Base-by-base conservation (phyloP, 2,113 vertebrate genomes). In the Xenus cinereus region DNA sequence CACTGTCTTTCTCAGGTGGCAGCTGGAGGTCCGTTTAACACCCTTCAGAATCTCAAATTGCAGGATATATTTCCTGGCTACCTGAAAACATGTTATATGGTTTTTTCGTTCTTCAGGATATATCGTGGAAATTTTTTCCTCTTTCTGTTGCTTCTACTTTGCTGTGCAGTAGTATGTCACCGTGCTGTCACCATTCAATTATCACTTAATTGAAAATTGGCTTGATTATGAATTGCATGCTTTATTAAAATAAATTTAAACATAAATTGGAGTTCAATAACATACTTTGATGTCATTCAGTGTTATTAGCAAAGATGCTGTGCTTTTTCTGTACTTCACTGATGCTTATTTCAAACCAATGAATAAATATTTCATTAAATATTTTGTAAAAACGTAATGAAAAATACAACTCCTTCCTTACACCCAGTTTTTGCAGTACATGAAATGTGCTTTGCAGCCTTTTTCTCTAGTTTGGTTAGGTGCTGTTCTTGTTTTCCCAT, bases 121-220 rank as follows among this genome's bases (percentile, higher is more conserved):
- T 33, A 18, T 12, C 0, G 0, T 56, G 73, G 57, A 72, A 94
- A 64, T 8, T 7, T 69, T 73, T 46, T 14, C 30, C 19, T 14
- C 39, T 68, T 82, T 78, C 46, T 76, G 26, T 67, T 91, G 35
- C 53, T 82, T 96, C 74, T 82, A 1, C 43, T 91, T 92, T 69
- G 35, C 73, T 46, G 12, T 93, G 59, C n/a, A 45, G 43, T 14
- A 54, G 27, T 62, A 46, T 53, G 72, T 94, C 77, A 92, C 32
- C 33, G 76, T 92, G 54, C 84, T 84, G 93, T 87, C 91, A 74
- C 12, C 8, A 54, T 79, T 93, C 73, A 92, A 37, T 92, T 94
- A 88, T 39, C 56, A 53, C n/a, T 90, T 96, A 96, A 89, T 77
- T 96, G 86, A 90, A 94, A 96, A 88, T 87, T 86, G 68, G 35